These are phyloP conservation scores for Altica lythri DNA, from an alignment of 2,888 invertebrate species.

Conservation along the genomic window DNA sequence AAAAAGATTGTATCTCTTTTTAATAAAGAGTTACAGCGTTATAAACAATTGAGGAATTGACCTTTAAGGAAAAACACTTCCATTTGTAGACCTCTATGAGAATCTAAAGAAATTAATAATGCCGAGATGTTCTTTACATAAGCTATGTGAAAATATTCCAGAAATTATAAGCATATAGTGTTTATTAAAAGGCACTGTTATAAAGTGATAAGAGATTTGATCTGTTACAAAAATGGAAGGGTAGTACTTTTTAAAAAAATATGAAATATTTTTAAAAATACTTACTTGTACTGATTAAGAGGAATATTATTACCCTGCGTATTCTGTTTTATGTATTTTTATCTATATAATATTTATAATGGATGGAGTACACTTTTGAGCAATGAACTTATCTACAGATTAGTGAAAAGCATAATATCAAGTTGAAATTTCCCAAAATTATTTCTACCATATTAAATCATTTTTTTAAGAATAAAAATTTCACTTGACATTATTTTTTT, in stretches of 20 bases:
- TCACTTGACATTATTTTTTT: neutral
- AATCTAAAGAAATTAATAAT: no score
- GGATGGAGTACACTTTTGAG: constrained; percentile 59
- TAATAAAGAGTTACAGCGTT: no score
- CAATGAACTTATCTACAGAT: constrained; percentile 47
- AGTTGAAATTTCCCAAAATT: no score
- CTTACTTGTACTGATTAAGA: constrained; percentile 49
- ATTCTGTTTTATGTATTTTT: constrained; percentile 47
- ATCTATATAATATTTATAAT: constrained; percentile 45
- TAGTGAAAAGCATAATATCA: constrained; percentile 33
- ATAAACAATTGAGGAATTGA: no score
- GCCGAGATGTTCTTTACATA: no score
- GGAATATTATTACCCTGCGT: constrained; percentile 54
- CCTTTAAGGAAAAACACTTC: no score
- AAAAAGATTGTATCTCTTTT: no score
- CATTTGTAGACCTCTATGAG: no score
- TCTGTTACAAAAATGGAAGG: constrained; percentile 25
- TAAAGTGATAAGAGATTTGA: neutral
- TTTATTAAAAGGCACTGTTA: constrained; percentile 18
- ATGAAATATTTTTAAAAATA: constrained; percentile 40
- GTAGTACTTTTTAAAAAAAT: constrained; percentile 30
- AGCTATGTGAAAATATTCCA: no score
- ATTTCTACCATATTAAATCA: no score
- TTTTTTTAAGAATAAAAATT: constrained; percentile 1
- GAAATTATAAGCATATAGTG: no score